Evolutionary conservation across 2,113 vertebrate species (phyloP).

Genomic region (Caranx ignobilis): DNA sequence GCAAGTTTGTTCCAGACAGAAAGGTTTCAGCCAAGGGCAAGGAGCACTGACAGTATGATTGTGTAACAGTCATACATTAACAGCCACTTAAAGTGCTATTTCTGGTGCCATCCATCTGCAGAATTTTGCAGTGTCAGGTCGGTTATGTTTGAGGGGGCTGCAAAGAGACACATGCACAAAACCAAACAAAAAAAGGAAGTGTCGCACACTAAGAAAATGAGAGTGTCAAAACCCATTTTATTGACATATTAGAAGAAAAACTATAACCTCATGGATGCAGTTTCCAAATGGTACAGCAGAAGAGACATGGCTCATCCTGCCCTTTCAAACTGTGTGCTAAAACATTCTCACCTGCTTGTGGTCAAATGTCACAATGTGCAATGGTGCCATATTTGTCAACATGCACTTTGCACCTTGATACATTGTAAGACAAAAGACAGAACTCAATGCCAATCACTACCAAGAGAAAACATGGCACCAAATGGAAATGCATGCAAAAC

Average conservation of each 20-base stretch:
- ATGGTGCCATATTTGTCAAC: constrained; percentile 8
- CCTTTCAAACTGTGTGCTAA: not conserved
- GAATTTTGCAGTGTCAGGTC: constrained; percentile 52
- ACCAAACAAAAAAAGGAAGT: not conserved
- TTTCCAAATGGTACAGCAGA: not conserved
- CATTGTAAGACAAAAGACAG: not conserved
- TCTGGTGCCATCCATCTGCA: constrained; percentile 53
- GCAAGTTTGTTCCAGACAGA: constrained; percentile 42
- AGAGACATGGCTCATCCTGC: not conserved
- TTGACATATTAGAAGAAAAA: not conserved
- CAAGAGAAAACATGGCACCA: not conserved
- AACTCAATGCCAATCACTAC: not conserved
- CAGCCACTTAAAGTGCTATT: constrained; percentile 72
- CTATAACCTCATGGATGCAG: not conserved
- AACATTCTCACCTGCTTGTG: constrained; percentile 13
- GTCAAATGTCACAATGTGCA: constrained; percentile 6
- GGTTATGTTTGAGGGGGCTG: not conserved
- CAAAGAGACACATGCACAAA: constrained; percentile 29
- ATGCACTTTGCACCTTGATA: constrained; percentile 24
- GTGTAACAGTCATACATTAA: constrained; percentile 67
- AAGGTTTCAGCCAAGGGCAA: constrained; percentile 64
- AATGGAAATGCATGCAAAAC: not conserved
- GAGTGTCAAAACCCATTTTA: not conserved
- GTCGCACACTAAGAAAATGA: not conserved
- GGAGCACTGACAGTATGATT: constrained; percentile 45